Evolutionary conservation across 1,140 invertebrate genomes (phyloP), one percentile per base, ranked within the genome.

Genomic region (Drosophila kanapiae): DNA sequence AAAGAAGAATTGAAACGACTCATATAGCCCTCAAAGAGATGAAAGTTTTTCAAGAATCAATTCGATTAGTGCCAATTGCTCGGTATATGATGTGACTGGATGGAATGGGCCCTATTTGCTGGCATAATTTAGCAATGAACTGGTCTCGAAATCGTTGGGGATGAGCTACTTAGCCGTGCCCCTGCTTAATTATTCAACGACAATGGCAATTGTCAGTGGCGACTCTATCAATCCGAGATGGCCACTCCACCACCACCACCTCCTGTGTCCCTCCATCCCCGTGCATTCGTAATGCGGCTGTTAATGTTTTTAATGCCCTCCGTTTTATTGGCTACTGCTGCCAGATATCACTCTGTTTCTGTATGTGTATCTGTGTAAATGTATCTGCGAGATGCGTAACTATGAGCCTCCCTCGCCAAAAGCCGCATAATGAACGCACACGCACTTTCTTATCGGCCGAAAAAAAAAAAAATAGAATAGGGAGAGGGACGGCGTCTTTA

Each of bases 301-400:
- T 88, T 88, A 84, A 88, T 88, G 77, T 83, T 81, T 88, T 84
- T 84, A 88, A 84, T 87, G 84, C 63, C 72, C 67, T 65, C 67
- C 64, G 47, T 90, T 88, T 84, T 83, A 88, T 88, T 78, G 76
- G 83, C 83, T 69, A 80, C 83, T 79, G 61, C 47, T 53, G 49
- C 61, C 51, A 64, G 59, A 37, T 75, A 64, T 75, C 40, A 54
- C 14, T 18, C 31, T 18, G 38, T 43, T 13, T 45, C 35, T 29
- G 13, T 43, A 31, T 16, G 40, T n/a, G 37, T 45, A 38, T 49
- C 31, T 65, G 47, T 31, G 65, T 74, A n/a, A 33, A 71, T 53
- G 33, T 80, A 74, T 75, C 75, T 75, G 53, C 42, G 37, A 77
- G 72, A 74, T 85, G 78, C 79, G 65, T 80, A 71, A 72, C 69